Percentiles rank a stretch among this genome's conserved stretches.
phyloP scores from a whole-genome alignment of 2,113 vertebrate species.

The Larimichthys polyactis region DNA sequence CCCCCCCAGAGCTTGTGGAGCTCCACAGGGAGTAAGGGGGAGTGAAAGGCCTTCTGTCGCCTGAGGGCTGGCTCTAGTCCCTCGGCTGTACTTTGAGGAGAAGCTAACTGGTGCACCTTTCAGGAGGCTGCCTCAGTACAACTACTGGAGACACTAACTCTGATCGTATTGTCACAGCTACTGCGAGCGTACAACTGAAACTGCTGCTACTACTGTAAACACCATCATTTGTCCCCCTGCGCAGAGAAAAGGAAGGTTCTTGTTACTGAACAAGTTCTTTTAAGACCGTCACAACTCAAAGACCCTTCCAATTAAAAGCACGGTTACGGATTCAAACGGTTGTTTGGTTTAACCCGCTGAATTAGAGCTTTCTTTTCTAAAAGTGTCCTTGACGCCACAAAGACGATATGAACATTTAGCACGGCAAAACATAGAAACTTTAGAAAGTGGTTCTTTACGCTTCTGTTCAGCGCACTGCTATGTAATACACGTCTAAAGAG shows the following conservation, averaged over 20 bases:
- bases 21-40: conserved; percentile 66
- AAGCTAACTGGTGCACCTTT: conserved; percentile 70
- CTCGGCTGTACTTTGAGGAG: conserved; percentile 70
- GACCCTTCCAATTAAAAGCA: neutral
- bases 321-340: neutral
- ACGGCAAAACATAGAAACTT: neutral
- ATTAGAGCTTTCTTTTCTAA: neutral
- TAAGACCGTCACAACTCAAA: neutral
- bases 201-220: conserved; percentile 16
- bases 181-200: conserved; percentile 16
- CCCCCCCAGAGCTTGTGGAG: conserved; percentile 38
- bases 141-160: conserved; percentile 50
- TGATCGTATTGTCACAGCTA: conserved; percentile 59
- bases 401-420: neutral
- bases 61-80: conserved; percentile 65
- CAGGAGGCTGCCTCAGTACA: conserved; percentile 45
- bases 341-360: conserved; percentile 10
- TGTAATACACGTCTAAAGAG: neutral
- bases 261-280: conserved; percentile 1
- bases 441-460: neutral
- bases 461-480: neutral
- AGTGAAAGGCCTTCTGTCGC: conserved; percentile 78
- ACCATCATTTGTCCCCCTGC: conserved; percentile 4
- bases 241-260: neutral
- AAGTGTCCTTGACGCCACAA: neutral